Conservation (phyloP, 2,888 invertebrate genomes). For the Sarcophaga variegata region DNA sequence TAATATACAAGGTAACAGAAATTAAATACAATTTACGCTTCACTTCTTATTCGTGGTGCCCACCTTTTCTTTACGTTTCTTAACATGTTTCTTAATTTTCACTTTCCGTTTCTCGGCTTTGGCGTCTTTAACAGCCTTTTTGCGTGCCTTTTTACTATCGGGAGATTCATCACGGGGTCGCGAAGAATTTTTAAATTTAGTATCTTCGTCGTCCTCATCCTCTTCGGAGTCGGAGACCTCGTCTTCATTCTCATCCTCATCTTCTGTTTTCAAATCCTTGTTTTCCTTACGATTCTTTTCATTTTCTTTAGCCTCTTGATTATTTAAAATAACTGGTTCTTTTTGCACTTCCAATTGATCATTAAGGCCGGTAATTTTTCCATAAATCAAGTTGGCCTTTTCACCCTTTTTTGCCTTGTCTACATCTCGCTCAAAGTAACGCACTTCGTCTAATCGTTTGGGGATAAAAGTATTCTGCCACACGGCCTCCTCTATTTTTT, state of each 20-base stretch:
- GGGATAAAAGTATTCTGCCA: slow-evolving; percentile 98
- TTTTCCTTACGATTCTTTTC: slow-evolving; percentile 54
- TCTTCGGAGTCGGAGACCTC: slow-evolving; percentile 70
- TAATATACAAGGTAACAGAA: neutral
- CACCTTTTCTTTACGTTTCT: slow-evolving; percentile 91
- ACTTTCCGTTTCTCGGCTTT: slow-evolving; percentile 93
- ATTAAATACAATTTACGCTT: slow-evolving; percentile 3
- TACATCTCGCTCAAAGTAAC: slow-evolving; percentile 91
- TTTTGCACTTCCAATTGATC: slow-evolving; percentile 89
- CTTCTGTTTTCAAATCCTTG: neutral
- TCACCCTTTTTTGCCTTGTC: slow-evolving; percentile 89
- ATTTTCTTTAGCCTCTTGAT: slow-evolving; percentile 73
- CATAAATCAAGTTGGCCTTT: slow-evolving; percentile 89
- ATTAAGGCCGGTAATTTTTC: slow-evolving; percentile 92
- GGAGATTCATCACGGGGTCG: slow-evolving; percentile 91
- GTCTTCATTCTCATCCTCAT: slow-evolving; percentile 8
- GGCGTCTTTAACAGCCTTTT: slow-evolving; percentile 93
- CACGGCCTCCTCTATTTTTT: slow-evolving; percentile 93
- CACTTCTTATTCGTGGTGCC: slow-evolving; percentile 79
- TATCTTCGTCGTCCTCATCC: slow-evolving; percentile 74
- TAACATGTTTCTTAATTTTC: slow-evolving; percentile 96
- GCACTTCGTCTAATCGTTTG: slow-evolving; percentile 93
- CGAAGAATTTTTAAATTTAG: slow-evolving; percentile 85
- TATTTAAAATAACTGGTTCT: slow-evolving; percentile 84
- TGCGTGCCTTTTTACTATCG: slow-evolving; percentile 91